Conservation (phyloP, 1,140 invertebrate genomes). For the Idris sp. region DNA sequence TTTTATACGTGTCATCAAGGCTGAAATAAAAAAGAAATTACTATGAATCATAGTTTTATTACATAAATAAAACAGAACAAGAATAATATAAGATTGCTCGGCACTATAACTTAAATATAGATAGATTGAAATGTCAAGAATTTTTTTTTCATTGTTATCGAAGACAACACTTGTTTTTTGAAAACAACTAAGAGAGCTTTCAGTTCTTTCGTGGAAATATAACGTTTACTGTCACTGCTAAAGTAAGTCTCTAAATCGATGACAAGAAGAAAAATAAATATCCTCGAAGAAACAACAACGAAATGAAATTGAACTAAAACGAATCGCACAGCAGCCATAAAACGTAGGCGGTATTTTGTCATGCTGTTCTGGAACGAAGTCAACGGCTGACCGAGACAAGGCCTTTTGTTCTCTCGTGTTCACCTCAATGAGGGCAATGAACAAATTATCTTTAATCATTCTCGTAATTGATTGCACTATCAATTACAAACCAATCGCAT, state of each 20-base stretch:
- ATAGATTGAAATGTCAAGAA: constrained; percentile 5
- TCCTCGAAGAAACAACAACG: constrained; percentile 6
- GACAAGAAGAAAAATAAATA: constrained; percentile 28
- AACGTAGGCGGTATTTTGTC: constrained; percentile 49
- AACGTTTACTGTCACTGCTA: constrained; percentile 4
- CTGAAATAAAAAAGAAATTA: too few species aligned
- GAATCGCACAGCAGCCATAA: constrained; percentile 19
- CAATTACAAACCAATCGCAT: constrained; percentile 48
- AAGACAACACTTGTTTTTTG: too few species aligned
- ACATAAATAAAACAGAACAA: too few species aligned
- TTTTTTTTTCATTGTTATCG: too few species aligned
- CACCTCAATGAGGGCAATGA: constrained; percentile 38
- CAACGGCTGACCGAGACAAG: constrained; percentile 51
- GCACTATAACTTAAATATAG: constrained; percentile 10
- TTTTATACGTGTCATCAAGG: too few species aligned
- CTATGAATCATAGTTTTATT: too few species aligned
- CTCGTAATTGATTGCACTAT: constrained; percentile 38
- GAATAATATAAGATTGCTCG: too few species aligned
- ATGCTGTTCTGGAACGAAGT: constrained; percentile 31
- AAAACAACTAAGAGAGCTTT: too few species aligned
- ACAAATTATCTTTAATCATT: constrained; percentile 54
- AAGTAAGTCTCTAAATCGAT: constrained; percentile 26
- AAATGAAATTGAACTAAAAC: constrained; percentile 34
- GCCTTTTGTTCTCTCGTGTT: constrained; percentile 46
- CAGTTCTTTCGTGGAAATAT: constrained; percentile 2